Base-by-base conservation (phyloP, 2,113 vertebrate species). In the Plestiodon gilberti region DNA sequence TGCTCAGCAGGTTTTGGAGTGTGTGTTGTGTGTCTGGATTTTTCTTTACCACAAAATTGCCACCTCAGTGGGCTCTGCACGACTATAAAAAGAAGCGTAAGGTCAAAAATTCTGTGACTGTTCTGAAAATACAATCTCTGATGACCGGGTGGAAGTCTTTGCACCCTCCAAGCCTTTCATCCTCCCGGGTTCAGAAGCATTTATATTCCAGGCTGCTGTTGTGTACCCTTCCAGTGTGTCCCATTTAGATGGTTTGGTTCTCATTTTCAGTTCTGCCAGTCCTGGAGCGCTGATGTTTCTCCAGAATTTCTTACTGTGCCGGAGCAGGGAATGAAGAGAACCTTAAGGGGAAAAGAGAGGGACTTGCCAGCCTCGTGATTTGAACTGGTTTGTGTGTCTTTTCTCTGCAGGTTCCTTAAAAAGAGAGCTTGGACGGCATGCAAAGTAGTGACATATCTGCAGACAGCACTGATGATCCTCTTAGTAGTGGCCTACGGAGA, bases 361-460 rank as follows among this genome's bases (percentile, higher is more conserved):
- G 57, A 65, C 2, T 23, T 22, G 30, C 30, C 17, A 33, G 10
- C 64, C 0, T 20, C 38, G 15, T 4, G 70, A 62, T 28, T 52
- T 89, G 43, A 88, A 30, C 80, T 0, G 69, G 0, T 69, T 80
- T 87, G 2, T n/a, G 89, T 84, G 52, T 71, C 84, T 89, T 88
- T 78, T 28, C 77, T 61, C 0, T 3, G 85, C 90, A 98, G 99
- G 97, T 97, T 96, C 96, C 96, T 97, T 98, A 97, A 96, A 97
- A 98, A 97, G 97, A 95, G 97, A 99, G 98, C 94, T 97, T 96
- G 97, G 98, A 98, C 98, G 99, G 99, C 97, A 99, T 99, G 99
- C 99, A 99, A 99, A 99, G 98, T 99, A 99, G 98, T 99, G 99
- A 99, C 97, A 97, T 98, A 98, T 99, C 98, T 97, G 98, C 97